phyloP scores from a whole-genome alignment of 2,888 invertebrate species.

The Pterostichus niger region DNA sequence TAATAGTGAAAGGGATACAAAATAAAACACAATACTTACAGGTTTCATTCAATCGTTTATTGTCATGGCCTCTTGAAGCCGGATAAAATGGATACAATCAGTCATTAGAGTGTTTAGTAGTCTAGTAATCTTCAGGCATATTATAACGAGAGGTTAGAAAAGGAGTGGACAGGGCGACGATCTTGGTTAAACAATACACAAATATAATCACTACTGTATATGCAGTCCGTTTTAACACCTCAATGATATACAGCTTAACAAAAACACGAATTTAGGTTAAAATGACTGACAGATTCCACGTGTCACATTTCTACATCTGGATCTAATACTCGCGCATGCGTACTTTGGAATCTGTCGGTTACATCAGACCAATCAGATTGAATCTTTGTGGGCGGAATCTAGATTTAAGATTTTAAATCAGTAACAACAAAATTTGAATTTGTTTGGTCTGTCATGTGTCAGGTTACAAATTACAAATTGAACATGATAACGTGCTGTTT shows the following conservation, averaged over 20 bases:
- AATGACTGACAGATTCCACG: not conserved
- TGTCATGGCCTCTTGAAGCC: constrained; percentile 76
- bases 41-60: constrained; percentile 76
- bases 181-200: constrained; percentile 65
- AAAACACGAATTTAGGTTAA: constrained; percentile 28
- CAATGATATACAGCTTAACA: constrained; percentile 44
- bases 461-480: constrained; percentile 34
- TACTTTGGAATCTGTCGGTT: not conserved
- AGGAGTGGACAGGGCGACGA: constrained; percentile 31
- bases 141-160: constrained; percentile 60
- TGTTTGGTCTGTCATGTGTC: constrained; percentile 21
- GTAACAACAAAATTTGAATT: constrained; percentile 1
- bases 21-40: constrained; percentile 52
- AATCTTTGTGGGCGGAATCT: constrained; percentile 40
- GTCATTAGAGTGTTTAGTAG: constrained; percentile 71
- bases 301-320: not conserved
- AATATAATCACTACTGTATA: constrained; percentile 62
- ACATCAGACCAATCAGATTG: constrained; percentile 34
- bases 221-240: constrained; percentile 46
- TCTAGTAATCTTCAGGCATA: constrained; percentile 66
- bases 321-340: not conserved
- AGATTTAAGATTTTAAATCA: not conserved
- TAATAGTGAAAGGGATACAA: not conserved
- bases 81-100: constrained; percentile 77
- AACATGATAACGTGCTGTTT: constrained; percentile 31